A percentile compares a stretch with the other conserved stretches of the same genome.
These are phyloP conservation scores for Wiebesia pumilae DNA, from an alignment of 1,140 invertebrate species.

Conservation along the genomic window DNA sequence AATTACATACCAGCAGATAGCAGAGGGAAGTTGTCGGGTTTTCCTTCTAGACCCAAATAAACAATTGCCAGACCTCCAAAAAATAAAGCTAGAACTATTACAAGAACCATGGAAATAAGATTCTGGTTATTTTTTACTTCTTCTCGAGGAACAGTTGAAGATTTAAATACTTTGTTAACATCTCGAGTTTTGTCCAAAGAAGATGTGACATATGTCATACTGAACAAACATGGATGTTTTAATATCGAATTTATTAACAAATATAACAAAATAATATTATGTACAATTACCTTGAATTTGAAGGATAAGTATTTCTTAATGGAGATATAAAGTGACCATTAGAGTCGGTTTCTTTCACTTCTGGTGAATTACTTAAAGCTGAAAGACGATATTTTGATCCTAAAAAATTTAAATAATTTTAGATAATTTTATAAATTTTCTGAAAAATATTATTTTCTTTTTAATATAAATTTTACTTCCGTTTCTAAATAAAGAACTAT, in stretches of 20 bases:
- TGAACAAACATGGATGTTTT: constrained; percentile 44
- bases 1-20: constrained; percentile 71
- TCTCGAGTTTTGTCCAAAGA: constrained; percentile 67
- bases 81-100: constrained; percentile 79
- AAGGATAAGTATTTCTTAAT: constrained; percentile 64
- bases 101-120: constrained; percentile 79
- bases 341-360: constrained; percentile 69
- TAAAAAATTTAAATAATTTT: constrained; percentile 47
- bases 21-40: constrained; percentile 67
- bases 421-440: neutral
- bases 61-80: constrained; percentile 80
- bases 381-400: constrained; percentile 63
- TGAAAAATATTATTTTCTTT: constrained; percentile 20
- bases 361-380: constrained; percentile 54
- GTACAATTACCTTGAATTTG: constrained; percentile 63
- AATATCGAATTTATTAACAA: constrained; percentile 8
- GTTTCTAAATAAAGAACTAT: neutral
- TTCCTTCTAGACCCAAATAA: constrained; percentile 78
- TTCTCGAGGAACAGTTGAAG: constrained; percentile 60
- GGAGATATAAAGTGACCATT: constrained; percentile 69
- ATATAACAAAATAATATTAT: constrained; percentile 34
- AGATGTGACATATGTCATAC: constrained; percentile 61
- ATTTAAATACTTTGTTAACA: constrained; percentile 65
- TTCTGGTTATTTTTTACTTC: constrained; percentile 75
- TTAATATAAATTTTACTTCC: constrained; percentile 23